Base-by-base conservation (phyloP, 2,888 invertebrate species). In the Erynnis tages region DNA sequence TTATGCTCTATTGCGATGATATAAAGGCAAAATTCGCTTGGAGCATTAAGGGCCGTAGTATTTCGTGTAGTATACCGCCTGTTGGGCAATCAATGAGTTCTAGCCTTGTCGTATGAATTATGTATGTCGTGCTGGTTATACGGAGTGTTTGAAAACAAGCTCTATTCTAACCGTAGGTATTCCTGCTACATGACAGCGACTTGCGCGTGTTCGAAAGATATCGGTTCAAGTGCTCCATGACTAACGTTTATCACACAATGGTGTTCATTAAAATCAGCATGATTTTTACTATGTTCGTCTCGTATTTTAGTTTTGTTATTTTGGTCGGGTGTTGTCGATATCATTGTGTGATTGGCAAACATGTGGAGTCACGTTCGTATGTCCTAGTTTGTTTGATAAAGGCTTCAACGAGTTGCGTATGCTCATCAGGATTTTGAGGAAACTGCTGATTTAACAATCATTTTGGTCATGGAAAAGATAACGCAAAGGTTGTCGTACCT, bases 11-110 rank as follows among this genome's bases (percentile, higher is more conserved):
- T 37, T 16, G 13, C 1, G 14, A n/a, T 13, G 41, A 14, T 17
- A 35, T 27, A 47, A 34, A 46, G 67, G 57, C 59, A 57, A 61
- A 45, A 69, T 67, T 75, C 44, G 58, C 48, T 54, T 64, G 62
- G 54, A 19, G 16, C 37, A 37, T 38, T 50, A 57, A 58, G 56
- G 53, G 56, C 61, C 64, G 59, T 70, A 71, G 66, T 69, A 68
- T 64, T 65, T 62, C 58, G 66, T 63, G 67, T 69, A 69, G 71
- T 63, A 54, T 57, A 60, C 34, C 35, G 34, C 58, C 67, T 65
- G 69, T 57, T 66, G 67, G 61, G 68, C 67, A 83, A 86, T 85
- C 86, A 85, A 85, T 85, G 85, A 77, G 68, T 71, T 70, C 67
- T 69, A 73, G 73, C 70, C 67, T 66, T 63, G 75, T 59, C 63